Base-by-base conservation (phyloP, 1,140 invertebrate species). In the Drosophila gunungcola region DNA sequence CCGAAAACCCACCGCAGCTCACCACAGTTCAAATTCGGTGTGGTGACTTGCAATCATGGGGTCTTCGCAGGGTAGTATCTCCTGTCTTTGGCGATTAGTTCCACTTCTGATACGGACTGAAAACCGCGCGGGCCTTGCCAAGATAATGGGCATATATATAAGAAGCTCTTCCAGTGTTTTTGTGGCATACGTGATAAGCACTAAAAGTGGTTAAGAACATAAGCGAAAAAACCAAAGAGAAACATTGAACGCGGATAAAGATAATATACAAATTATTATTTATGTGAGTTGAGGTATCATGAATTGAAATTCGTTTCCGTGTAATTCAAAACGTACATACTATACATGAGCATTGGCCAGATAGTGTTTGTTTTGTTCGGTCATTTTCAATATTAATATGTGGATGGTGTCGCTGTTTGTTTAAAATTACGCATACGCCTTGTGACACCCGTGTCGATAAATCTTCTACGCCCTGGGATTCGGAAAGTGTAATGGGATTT, bases 391-490 rank as follows among this genome's bases (percentile, higher is more conserved):
- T 57, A 49, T 48, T 70, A 48, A 70, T 70, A 57, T 70, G 42
- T 70, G 32, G n/a, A 68, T 21, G 16, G 41, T 55, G 65, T 67
- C 34, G 32, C 12, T 21, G 46, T 61, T 43, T 41, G 32, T 29
- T 39, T 38, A 72, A 58, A 76, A 76, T 83, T 80, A 54, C 62
- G 79, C 57, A 88, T 83, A 89, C 79, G 83, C 72, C 63, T 60
- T 57, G 75, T 83, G 79, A 72, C 55, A 75, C 74, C 51, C 46
- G 49, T 36, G 13, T 39, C 55, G 73, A 78, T 80, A 73, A 68
- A 79, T 82, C 53, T 78, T 68, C 45, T 5, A 49, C 12, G 27
- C 12, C 55, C 45, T 61, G 21, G 41, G 68, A 38, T 65, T 45
- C n/a, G 41, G 48, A 49, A 12, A 36, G 32, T 34, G 36, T 51